Base-by-base conservation (phyloP, 2,113 vertebrate genomes). In the Mionectes macconnelli region DNA sequence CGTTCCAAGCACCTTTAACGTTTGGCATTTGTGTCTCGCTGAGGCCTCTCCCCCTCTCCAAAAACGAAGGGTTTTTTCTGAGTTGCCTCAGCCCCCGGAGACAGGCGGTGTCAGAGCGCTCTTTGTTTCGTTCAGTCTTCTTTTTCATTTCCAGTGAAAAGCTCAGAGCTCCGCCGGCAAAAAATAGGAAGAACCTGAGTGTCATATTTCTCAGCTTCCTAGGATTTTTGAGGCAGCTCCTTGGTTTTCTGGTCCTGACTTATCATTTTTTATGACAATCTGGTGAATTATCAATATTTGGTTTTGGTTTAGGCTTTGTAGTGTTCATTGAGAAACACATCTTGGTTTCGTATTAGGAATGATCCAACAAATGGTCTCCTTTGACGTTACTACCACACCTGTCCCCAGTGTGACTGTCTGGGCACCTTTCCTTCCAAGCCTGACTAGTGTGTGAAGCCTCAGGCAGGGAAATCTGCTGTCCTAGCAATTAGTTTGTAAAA, bases 1-100 rank as follows among this genome's bases (percentile, higher is more conserved):
- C 4, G 8, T 45, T 37, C 28, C 6, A 1, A 63, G 10, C 0
- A 0, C 19, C 57, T 89, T 3, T 4, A 7, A 7, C 14, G 0
- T 49, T 52, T 40, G 30, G 4, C 14, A 0, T 75, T 44, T 21
- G 13, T 42, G 12, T n/a, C 30, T 45, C 0, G 0, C 7, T 5
- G 50, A 33, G 39, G 21, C n/a, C n/a, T 56, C 5, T 21, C 11
- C 25, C 21, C 28, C 3, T 27, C 25, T 15, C 37, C 31, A n/a
- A n/a, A n/a, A n/a, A n/a, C n/a, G n/a, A n/a, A n/a, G n/a, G n/a
- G n/a, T n/a, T n/a, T 59, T 53, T 70, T 18, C 79, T 72, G 70
- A 35, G 10, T 47, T 50, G n/a, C 30, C 39, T 82, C 24, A 24
- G n/a, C 15, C 91, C 37, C 67, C 13, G 33, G 53, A 56, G 53